These are phyloP conservation scores for Sinosuthora webbiana DNA, from an alignment of 2,113 vertebrate species.

Conservation along the genomic window DNA sequence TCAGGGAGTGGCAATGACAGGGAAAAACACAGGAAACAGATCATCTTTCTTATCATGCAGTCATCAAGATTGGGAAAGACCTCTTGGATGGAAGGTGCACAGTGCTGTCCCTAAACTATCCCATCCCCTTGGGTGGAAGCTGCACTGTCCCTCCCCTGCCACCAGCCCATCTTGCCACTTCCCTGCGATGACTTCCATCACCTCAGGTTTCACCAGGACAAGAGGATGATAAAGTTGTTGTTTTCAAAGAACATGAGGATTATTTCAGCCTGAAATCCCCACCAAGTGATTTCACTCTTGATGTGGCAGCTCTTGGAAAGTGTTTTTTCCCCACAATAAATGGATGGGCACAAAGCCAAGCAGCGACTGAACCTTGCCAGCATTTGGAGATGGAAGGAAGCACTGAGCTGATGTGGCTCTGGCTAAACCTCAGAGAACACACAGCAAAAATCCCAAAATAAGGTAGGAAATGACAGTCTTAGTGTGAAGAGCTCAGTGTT, in stretches of 20 bases:
- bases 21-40: background rate
- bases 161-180: background rate
- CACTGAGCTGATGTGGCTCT: background rate
- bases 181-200: background rate
- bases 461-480: background rate
- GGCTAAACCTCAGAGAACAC: background rate
- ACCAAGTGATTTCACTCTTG: background rate
- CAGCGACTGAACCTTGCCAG: background rate
- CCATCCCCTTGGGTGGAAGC: background rate
- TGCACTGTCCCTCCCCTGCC: background rate
- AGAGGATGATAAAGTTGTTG: background rate
- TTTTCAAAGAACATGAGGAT: background rate
- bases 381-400: background rate
- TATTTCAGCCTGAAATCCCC: background rate
- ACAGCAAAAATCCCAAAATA: background rate
- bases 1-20: background rate
- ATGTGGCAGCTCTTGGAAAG: background rate
- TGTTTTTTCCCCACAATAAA: background rate
- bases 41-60: background rate
- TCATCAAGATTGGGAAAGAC: background rate
- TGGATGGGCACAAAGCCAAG: background rate
- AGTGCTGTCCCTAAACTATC: background rate
- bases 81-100: background rate
- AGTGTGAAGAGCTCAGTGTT: background rate
- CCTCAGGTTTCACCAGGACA: background rate